A percentile compares a stretch with the other conserved stretches of the same genome.
These are phyloP conservation scores for Elmis aenea DNA, from an alignment of 2,888 invertebrate species.

Conservation along the genomic window DNA sequence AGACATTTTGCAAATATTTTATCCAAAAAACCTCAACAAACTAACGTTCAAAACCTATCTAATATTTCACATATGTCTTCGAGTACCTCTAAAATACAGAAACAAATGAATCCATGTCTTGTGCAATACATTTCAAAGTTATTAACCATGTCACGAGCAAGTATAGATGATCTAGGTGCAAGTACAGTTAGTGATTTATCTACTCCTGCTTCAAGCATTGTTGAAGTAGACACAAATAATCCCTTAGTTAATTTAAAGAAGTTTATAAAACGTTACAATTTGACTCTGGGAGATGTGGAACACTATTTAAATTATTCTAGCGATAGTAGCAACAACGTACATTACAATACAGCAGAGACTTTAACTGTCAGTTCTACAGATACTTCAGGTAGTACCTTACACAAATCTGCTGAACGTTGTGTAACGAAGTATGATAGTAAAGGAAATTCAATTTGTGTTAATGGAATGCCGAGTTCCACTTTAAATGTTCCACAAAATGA, in stretches of 20 bases:
- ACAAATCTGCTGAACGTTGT: neutral
- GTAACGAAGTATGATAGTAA: too few species aligned
- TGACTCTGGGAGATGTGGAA: constrained; percentile 27
- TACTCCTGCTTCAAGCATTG: constrained; percentile 48
- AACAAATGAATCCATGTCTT: constrained; percentile 34
- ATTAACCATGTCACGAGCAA: constrained; percentile 49
- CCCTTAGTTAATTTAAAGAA: constrained; percentile 22
- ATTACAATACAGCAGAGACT: constrained; percentile 16
- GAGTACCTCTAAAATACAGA: neutral
- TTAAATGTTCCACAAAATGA: too few species aligned
- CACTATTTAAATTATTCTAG: constrained; percentile 26
- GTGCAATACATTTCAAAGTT: constrained; percentile 49
- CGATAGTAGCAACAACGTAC: constrained; percentile 12
- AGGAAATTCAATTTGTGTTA: too few species aligned
- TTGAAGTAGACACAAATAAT: constrained; percentile 45
- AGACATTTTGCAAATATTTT: constrained; percentile 18
- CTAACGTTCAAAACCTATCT: constrained; percentile 17
- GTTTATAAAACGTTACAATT: constrained; percentile 29
- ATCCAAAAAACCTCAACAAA: constrained; percentile 32
- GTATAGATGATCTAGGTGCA: constrained; percentile 48
- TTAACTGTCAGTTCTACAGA: constrained; percentile 7
- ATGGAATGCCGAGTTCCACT: too few species aligned
- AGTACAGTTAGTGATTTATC: constrained; percentile 47
- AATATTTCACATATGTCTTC: too few species aligned
- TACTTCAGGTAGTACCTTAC: neutral